These are phyloP conservation scores for Eurytemora carolleeae DNA, from an alignment of 1,140 invertebrate species.

Conservation along the genomic window DNA sequence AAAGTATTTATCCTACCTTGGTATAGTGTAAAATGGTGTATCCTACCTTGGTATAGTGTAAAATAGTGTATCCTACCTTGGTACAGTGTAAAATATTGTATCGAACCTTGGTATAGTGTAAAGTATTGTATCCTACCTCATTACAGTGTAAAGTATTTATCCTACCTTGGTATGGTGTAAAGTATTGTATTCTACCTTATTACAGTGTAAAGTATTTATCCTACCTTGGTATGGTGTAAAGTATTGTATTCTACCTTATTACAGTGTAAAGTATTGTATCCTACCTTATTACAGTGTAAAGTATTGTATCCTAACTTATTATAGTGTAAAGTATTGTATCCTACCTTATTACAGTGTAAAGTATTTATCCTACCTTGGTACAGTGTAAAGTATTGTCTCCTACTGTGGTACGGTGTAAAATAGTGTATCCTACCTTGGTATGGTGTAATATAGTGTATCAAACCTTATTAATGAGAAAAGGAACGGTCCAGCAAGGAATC, in stretches of 20 bases:
- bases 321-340: neutral
- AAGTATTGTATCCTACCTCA: too few relatives aligned
- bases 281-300: too few relatives aligned
- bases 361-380: neutral
- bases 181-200: neutral
- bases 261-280: constrained; percentile 18
- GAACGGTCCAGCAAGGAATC: constrained; percentile 19
- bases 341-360: neutral
- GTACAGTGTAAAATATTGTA: too few relatives aligned
- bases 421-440: neutral
- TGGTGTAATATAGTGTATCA: constrained; percentile 9
- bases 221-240: neutral
- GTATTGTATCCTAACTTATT: neutral
- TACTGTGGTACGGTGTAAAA: neutral
- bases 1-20: too few relatives aligned
- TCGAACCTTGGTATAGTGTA: too few relatives aligned
- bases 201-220: neutral
- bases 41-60: too few relatives aligned
- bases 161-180: too few relatives aligned
- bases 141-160: too few relatives aligned
- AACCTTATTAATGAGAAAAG: constrained; percentile 18
- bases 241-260: constrained; percentile 16
- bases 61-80: too few relatives aligned
- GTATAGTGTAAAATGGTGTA: too few relatives aligned
- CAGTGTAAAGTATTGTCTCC: neutral